Evolutionary conservation across 2,797 vertebrate genomes (phyloP), one percentile per base, ranked within the genome.

Genomic region (Eulemur rubriventer): DNA sequence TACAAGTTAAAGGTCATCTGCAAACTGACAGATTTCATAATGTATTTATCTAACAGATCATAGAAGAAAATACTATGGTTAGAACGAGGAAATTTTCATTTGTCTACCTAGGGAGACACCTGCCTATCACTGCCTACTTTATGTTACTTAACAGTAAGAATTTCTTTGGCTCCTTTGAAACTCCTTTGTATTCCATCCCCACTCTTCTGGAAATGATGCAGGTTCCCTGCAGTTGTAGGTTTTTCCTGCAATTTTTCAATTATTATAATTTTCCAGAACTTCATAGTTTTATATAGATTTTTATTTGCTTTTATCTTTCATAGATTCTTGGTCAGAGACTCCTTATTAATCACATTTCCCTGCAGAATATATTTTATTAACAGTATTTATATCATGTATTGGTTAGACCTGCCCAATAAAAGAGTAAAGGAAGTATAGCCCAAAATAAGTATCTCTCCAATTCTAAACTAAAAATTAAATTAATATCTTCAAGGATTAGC

Each of bases 291-390:
- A n/a, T 24, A 38, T 70, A 82, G 46, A 46, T 65, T 80, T 69
- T 92, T 73, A 38, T 84, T 52, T 81, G 35, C 48, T 84, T 94
- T 92, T 90, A 63, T 70, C 81, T 46, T 92, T 55, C 52, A 61
- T 50, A 43, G 35, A 81, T 35, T 43, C 26, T 70, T 94, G 8
- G 11, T 82, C 35, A 63, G 63, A 76, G 43, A 92, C 16, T 65
- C 16, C 73, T 79, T 69, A 59, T 82, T 52, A 76, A 41, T 89
- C 75, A 69, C 16, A 65, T 78, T 82, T 82, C 33, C 38, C 75
- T 50, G 75, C 13, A 86, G 61, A 89, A 92, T 89, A 76, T 96
- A 70, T 82, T 94, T 38, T 65, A 41, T 92, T 89, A 94, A 65
- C 67, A 93, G n/a, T 18, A 28, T 96, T 81, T 81, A 63, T 28